A percentile compares a stretch with the other conserved stretches of the same genome.
These are phyloP conservation scores for Drosophila saltans DNA, from an alignment of 1,140 invertebrate genomes.

Conservation along the genomic window DNA sequence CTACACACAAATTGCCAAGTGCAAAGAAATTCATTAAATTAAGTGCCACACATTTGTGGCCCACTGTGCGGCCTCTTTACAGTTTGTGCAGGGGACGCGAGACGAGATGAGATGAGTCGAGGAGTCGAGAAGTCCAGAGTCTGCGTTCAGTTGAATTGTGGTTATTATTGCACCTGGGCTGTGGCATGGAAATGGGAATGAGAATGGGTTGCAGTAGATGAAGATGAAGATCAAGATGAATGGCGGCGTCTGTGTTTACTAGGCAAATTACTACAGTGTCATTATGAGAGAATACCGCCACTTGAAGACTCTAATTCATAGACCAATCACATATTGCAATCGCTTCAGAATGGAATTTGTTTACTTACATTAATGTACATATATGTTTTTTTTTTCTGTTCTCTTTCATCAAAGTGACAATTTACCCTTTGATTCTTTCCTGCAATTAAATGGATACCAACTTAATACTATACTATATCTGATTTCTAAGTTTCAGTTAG, in stretches of 20 bases:
- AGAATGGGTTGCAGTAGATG: neutral
- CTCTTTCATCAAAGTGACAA: too few relatives aligned
- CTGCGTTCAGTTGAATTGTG: constrained; percentile 33
- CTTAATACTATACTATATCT: too few relatives aligned
- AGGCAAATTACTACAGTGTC: constrained; percentile 51
- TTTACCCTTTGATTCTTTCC: too few relatives aligned
- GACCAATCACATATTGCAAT: neutral
- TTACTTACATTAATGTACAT: too few relatives aligned
- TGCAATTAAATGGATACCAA: too few relatives aligned
- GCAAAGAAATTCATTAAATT: constrained; percentile 82
- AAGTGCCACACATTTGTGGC: constrained; percentile 79
- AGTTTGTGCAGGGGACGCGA: neutral
- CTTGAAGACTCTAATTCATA: constrained; percentile 28
- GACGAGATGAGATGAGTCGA: neutral
- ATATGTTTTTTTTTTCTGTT: too few relatives aligned
- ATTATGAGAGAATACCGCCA: constrained; percentile 26
- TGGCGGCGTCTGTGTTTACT: constrained; percentile 50
- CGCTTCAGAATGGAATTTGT: neutral
- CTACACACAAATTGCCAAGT: constrained; percentile 59
- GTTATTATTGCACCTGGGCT: constrained; percentile 53
- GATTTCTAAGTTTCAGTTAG: neutral
- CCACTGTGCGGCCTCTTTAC: constrained; percentile 61
- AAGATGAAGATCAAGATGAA: constrained; percentile 31
- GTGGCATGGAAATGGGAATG: constrained; percentile 12
- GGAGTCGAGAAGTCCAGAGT: constrained; percentile 21